Conservation (phyloP, 2,888 invertebrate genomes). For the Cephus sareptanus region DNA sequence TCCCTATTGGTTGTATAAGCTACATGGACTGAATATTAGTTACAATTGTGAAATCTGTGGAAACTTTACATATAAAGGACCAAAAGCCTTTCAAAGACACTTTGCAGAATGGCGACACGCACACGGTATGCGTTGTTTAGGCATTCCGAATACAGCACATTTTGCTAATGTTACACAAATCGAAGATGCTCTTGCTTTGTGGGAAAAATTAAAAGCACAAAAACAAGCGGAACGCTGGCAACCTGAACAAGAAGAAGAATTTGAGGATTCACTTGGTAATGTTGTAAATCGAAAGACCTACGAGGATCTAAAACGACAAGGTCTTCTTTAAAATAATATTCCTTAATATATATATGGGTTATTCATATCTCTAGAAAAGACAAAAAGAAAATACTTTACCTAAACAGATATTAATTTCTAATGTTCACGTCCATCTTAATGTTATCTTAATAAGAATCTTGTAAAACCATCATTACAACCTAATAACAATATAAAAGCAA, state of each 20-base stretch:
- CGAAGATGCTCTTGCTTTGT: constrained; percentile 95
- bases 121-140: constrained; percentile 97
- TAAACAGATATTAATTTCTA: not conserved
- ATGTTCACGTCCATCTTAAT: not conserved
- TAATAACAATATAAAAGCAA: not conserved
- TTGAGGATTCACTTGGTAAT: constrained; percentile 98
- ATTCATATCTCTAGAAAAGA: not conserved
- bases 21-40: constrained; percentile 98
- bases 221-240: constrained; percentile 97
- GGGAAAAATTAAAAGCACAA: constrained; percentile 96
- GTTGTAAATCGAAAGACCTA: constrained; percentile 98
- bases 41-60: constrained; percentile 99
- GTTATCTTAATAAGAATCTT: not conserved
- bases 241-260: constrained; percentile 97
- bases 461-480: not conserved
- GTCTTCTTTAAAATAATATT: constrained; percentile 77
- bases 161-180: constrained; percentile 99
- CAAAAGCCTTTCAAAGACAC: constrained; percentile 99
- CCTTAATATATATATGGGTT: not conserved
- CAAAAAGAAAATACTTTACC: not conserved
- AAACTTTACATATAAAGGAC: constrained; percentile 97
- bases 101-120: constrained; percentile 94
- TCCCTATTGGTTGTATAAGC: constrained; percentile 98
- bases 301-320: constrained; percentile 98
- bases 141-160: constrained; percentile 99